A percentile compares a stretch with the other conserved stretches of the same genome.
phyloP scores from a whole-genome alignment of 1,140 invertebrate species.

The Drosophila repleta region DNA sequence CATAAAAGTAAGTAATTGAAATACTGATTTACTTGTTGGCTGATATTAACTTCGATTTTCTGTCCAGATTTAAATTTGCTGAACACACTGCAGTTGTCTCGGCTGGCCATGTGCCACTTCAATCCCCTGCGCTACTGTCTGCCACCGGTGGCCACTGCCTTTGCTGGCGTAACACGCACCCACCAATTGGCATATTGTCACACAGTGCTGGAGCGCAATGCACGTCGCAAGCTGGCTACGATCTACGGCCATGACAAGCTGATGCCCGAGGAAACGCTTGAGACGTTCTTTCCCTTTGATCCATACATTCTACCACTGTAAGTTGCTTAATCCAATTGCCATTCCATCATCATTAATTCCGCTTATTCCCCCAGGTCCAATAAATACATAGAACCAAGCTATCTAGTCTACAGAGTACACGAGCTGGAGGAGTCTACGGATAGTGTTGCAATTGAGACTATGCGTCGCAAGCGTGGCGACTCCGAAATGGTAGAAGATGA shows the following conservation, averaged over 20 bases:
- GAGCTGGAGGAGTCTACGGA: conserved; percentile 50
- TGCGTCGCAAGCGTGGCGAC: conserved; percentile 79
- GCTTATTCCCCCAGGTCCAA: conserved; percentile 61
- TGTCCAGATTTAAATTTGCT: conserved; percentile 91
- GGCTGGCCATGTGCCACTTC: conserved; percentile 91
- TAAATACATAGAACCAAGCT: conserved; percentile 53
- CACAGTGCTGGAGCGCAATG: conserved; percentile 94
- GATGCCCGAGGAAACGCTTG: conserved; percentile 85
- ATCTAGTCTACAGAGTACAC: conserved; percentile 59
- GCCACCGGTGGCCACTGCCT: conserved; percentile 90
- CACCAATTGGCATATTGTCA: conserved; percentile 97
- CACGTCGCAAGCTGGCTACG: conserved; percentile 87
- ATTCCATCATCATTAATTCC: conserved; percentile 16
- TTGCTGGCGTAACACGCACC: conserved; percentile 92
- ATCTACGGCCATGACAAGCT: conserved; percentile 84
- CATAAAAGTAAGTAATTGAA: conserved; percentile 88
- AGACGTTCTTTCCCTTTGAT: conserved; percentile 93
- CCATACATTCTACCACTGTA: conserved; percentile 87
- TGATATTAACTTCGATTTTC: conserved; percentile 44
- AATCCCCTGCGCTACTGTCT: conserved; percentile 94
- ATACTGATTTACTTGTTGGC: neutral
- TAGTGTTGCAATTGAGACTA: neutral
- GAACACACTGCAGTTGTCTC: conserved; percentile 91
- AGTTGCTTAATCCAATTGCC: conserved; percentile 6
- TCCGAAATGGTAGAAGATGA: conserved; percentile 79